Base-by-base conservation (phyloP, 2,888 invertebrate species). In the Macropis europaea region DNA sequence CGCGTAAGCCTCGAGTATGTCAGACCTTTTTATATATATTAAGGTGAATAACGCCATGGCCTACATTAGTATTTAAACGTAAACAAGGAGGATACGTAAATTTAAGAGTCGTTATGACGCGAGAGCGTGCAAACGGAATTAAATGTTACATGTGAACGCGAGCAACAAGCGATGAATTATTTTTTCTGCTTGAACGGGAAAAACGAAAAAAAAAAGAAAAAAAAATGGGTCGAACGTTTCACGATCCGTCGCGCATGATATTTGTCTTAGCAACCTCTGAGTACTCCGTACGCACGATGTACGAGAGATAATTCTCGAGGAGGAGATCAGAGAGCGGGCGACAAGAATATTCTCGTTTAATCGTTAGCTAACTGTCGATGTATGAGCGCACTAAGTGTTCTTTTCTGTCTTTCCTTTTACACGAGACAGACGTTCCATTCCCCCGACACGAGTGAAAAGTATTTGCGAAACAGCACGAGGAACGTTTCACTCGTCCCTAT, bases 11-110 rank as follows among this genome's bases (percentile, higher is more conserved):
- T 57, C 43, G 45, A 50, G 60, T 73, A 74, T 64, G 68, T 83
- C 68, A 78, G 77, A 74, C 73, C 78, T 80, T 78, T 77, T 75
- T 79, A 81, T 79, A 79, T 76, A 77, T 81, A 70, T 52, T 80
- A 76, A 79, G 73, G 15, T 77, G 57, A 79, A 84, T 77, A 82
- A 86, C 77, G 79, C 80, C 82, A 86, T 87, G 87, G 87, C 88
- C 88, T 88, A 87, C 66, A 82, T 81, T 86, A 87, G 82, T 82
- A 78, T 84, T 78, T 81, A 82, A 86, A 81, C 63, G 71, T 82
- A 72, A 76, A 63, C 47, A 48, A n/a, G 26, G 28, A 62, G 54
- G 53, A 26, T 24, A 36, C 28, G 40, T 71, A 61, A 13, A 30
- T 48, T 53, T 67, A 70, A 50, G 40, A 48, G 53, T 43, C 62